Base-by-base conservation (phyloP, 2,888 invertebrate genomes). In the Xestia xanthographa region DNA sequence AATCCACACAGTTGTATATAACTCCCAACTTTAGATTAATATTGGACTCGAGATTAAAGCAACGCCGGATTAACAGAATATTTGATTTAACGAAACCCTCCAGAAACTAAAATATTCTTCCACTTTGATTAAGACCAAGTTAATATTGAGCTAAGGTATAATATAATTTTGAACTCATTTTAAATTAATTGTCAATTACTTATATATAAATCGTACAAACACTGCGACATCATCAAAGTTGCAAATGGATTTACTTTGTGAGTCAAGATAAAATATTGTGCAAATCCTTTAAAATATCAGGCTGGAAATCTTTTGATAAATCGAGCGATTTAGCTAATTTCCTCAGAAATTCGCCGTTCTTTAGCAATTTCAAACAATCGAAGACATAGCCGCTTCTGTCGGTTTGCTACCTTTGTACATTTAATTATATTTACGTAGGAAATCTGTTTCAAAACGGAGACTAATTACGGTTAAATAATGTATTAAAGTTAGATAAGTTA, bases 371-470 rank as follows among this genome's bases (percentile, higher is more conserved):
- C 89, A 72, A 85, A 89, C 88, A 90, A 90, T 90, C 79, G 87
- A 88, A 89, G 87, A 88, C 89, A 91, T 91, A 90, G 79, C 79
- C 80, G 77, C 77, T 87, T 88, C 90, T 91, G 90, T 89, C 86
- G 85, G 76, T 82, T 81, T 72, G 77, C 85, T 84, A 82, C 85
- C 90, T 89, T 90, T 90, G 87, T 88, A 87, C 77, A 87, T 87
- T 87, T 84, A 89, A 89, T 83, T 80, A 86, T 80, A 80, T 74
- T 80, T 65, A 81, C 85, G 22, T 85, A 76, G 65, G 17, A 72
- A 70, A 85, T 77, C 72, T 79, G 75, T 76, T 80, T 74, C 41
- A 66, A 73, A 82, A 75, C 67, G 66, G 66, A 68, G 70, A 68
- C 48, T 60, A 74, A 75, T 75, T 62, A 58, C 41, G 11, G 75